Conservation (phyloP, 1,140 invertebrate species). For the Paramacrobiotus metropolitanus region DNA sequence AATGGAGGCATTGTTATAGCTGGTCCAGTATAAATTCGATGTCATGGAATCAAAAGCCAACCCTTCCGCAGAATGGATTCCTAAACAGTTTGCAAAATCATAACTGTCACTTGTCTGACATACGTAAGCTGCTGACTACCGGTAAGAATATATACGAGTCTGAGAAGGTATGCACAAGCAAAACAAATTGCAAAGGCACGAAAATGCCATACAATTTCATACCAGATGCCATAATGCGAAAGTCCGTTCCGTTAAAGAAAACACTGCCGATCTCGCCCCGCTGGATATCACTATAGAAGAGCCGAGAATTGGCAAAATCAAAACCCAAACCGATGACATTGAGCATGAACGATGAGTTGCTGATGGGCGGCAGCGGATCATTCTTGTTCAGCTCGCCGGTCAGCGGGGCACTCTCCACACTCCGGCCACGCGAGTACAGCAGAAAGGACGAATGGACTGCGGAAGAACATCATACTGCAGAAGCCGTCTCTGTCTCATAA, state of each 20-base stretch:
- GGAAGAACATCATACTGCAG: too few species aligned
- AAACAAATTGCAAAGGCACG: background rate
- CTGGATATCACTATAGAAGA: constrained; percentile 72
- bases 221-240: background rate
- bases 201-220: background rate
- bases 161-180: too few species aligned
- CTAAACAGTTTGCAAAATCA: too few species aligned
- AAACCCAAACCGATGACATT: constrained; percentile 62
- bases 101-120: too few species aligned
- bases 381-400: constrained; percentile 41
- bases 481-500: too few species aligned
- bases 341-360: constrained; percentile 27
- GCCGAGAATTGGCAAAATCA: constrained; percentile 38
- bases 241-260: constrained; percentile 47
- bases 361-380: constrained; percentile 13
- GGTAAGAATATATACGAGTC: too few species aligned
- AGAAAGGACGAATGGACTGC: constrained; percentile 38
- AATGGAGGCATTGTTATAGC: constrained; percentile 49
- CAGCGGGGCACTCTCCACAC: constrained; percentile 52
- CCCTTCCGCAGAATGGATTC: constrained; percentile 55
- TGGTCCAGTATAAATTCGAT: constrained; percentile 56
- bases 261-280: constrained; percentile 53
- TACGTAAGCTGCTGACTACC: too few species aligned
- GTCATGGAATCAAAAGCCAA: constrained; percentile 42
- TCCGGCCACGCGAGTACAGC: constrained; percentile 43